Evolutionary conservation across 2,113 vertebrate species (phyloP), one percentile per base, ranked within the genome.

Genomic region (Callithrix jacchus): DNA sequence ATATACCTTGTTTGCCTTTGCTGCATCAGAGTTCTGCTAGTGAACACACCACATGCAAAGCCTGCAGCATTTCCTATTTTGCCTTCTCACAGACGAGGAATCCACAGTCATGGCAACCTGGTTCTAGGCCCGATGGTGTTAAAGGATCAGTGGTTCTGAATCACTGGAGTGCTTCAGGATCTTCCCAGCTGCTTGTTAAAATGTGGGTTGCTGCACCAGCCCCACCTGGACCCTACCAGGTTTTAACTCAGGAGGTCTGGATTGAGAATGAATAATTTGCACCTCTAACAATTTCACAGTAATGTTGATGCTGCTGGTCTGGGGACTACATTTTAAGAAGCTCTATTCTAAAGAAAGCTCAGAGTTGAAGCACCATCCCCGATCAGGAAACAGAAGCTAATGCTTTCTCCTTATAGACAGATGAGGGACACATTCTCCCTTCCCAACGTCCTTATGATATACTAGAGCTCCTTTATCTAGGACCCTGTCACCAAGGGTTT

Each of bases 51-150:
- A 10, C 16, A 18, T 18, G 61, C 81, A 49, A 30, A 85, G 32
- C 21, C 70, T 27, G 14, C 4, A 0, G 2, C 1, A 0, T n/a
- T 30, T 6, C 30, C 14, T 49, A 18, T 23, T 6, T 35, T 30
- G 8, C 32, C 32, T 8, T 52, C 61, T 80, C 40, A 7, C 6
- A 37, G 47, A 30, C 37, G 37, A 83, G 47, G 3, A 73, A 85
- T 11, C 30, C 2, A 0, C 1, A 6, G 21, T 56, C 6, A 27
- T 10, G 49, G 32, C 54, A n/a, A 5, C 2, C 40, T 45, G 54
- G 16, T n/a, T 45, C 54, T 2, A 11, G 16, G 23, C 71, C 20
- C 89, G 6, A 68, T 8, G 23, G 6, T 71, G 23, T 16, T 12
- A 32, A 80, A 52, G 61, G 49, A 20, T 40, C 11, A 2, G 1